phyloP scores from a whole-genome alignment of 2,888 invertebrate species.

The Incurvaria masculella region DNA sequence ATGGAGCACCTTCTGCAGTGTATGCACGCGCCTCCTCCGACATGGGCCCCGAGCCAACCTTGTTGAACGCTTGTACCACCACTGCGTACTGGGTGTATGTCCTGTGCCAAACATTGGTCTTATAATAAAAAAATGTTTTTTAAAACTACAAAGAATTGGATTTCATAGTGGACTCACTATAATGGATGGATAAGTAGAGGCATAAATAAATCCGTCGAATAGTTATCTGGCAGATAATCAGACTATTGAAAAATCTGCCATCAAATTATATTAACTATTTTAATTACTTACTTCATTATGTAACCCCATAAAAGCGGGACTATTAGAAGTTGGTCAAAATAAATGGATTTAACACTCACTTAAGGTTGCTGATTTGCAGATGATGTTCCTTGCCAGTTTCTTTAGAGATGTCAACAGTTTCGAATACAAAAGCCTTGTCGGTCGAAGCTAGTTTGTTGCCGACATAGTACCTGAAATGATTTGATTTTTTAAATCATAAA shows the following conservation, averaged over 20 bases:
- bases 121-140: too few relatives aligned
- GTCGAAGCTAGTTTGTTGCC: conserved; percentile 82
- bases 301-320: conserved; percentile 1
- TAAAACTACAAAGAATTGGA: conserved; percentile 4
- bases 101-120: too few relatives aligned
- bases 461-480: conserved; percentile 75
- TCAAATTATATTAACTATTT: conserved; percentile 4
- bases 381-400: conserved; percentile 91
- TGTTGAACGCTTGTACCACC: conserved; percentile 93
- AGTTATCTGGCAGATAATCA: too few relatives aligned
- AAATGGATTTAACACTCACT: conserved; percentile 46
- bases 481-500: too few relatives aligned
- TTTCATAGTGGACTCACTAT: too few relatives aligned
- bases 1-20: conserved; percentile 92
- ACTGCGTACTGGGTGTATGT: conserved; percentile 96
- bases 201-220: too few relatives aligned
- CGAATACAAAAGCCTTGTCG: conserved; percentile 85
- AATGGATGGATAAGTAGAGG: too few relatives aligned
- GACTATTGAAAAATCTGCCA: too few relatives aligned
- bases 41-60: conserved; percentile 89
- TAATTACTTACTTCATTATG: conserved; percentile 2
- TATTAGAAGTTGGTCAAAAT: not conserved
- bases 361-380: conserved; percentile 74
- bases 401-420: conserved; percentile 87
- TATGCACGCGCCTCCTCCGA: conserved; percentile 87